Base-by-base conservation (phyloP, 1,140 invertebrate species). In the Drosophila sproati region DNA sequence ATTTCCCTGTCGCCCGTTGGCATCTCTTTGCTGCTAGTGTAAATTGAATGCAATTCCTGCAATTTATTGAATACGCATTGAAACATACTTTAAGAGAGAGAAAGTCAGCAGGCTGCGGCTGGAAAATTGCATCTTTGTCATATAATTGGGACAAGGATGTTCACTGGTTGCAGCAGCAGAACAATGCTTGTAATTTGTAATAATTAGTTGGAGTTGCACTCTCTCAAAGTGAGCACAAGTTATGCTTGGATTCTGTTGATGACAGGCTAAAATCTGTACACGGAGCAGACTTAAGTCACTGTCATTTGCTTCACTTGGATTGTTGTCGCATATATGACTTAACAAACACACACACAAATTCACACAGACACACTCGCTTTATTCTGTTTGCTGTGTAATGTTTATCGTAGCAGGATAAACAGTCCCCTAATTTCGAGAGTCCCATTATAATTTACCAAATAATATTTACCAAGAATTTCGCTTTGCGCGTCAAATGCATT, bases 31-130 rank as follows among this genome's bases (percentile, higher is more conserved):
- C 47, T 66, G n/a, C 7, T 75, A 63, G 71, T 81, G 78, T 73
- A 62, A 66, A 70, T 72, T 76, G 87, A 87, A 86, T 73, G 78
- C 71, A 79, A 70, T 70, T 79, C 76, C 62, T 73, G 78, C 66
- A 64, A 82, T 87, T 78, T 68, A 71, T 71, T 68, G 61, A 82
- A 81, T 78, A 78, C 52, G 78, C 61, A 64, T 51, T 67, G 29
- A 60, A 67, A n/a, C 4, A n/a, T 39, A 47, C 10, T 28, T 20
- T 32, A 28, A 35, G 8, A 31, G 28, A 2, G 12, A 35, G 8
- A 31, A n/a, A 2, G 12, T 43, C 20, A 20, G 20, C 20, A 2
- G 20, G 20, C 20, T 45, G 35, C 62, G 52, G 39, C 43, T 52
- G 70, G 39, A 34, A 47, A 47, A 52, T 73, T 28, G 3, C 32